A percentile compares a stretch with the other conserved stretches of the same genome.
Evolutionary conservation across 1,140 invertebrate genomes (phyloP).

Genomic region (Meteorus sp.): DNA sequence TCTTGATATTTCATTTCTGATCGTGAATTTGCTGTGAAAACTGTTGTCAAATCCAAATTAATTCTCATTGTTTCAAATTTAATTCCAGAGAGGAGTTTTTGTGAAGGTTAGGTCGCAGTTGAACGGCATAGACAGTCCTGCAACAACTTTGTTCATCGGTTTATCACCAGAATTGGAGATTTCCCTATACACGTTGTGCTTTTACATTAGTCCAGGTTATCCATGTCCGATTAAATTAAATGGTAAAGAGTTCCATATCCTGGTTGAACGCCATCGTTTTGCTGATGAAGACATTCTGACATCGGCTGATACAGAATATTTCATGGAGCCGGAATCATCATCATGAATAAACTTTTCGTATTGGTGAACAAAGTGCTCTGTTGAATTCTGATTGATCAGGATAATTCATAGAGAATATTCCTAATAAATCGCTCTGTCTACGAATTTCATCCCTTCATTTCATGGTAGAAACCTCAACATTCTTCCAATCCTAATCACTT

Average conservation of each 20-base stretch:
- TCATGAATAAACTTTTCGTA: too few species aligned
- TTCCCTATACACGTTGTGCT: constrained; percentile 69
- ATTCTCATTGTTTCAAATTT: background rate
- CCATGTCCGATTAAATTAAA: constrained; percentile 56
- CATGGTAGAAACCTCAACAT: too few species aligned
- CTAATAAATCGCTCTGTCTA: too few species aligned
- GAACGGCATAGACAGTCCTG: constrained; percentile 58
- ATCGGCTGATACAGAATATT: constrained; percentile 48
- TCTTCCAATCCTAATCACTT: too few species aligned
- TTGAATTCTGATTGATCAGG: too few species aligned
- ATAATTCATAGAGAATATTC: too few species aligned
- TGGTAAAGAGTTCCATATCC: constrained; percentile 50
- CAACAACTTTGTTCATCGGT: constrained; percentile 66
- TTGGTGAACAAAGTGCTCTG: too few species aligned
- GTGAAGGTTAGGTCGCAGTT: constrained; percentile 62
- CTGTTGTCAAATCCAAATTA: too few species aligned
- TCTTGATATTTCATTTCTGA: too few species aligned
- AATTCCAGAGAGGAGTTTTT: constrained; percentile 55
- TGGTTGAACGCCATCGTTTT: constrained; percentile 53
- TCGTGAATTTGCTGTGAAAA: too few species aligned
- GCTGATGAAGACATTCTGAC: constrained; percentile 56
- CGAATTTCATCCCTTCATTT: too few species aligned
- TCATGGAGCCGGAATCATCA: constrained; percentile 9
- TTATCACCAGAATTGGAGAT: constrained; percentile 73
- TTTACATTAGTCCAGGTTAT: constrained; percentile 60